Evolutionary conservation across 2,113 vertebrate genomes (phyloP).

Genomic region (Rhagologus leucostigma): DNA sequence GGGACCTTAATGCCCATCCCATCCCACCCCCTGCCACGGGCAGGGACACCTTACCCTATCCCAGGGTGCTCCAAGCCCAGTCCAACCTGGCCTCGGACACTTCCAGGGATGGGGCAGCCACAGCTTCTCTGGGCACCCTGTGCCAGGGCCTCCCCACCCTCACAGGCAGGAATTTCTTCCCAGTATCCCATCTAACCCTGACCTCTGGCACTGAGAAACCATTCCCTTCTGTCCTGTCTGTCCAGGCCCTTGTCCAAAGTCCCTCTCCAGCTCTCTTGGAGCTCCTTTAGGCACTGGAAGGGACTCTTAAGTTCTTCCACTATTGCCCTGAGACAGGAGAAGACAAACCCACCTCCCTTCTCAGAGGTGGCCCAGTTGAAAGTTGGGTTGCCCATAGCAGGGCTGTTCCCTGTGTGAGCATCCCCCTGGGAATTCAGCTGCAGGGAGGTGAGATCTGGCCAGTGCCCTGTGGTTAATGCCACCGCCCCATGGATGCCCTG

Average conservation of each 20-base stretch:
- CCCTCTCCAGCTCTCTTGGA: background rate
- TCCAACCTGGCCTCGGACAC: no score
- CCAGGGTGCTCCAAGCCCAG: accelerated
- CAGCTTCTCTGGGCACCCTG: background rate
- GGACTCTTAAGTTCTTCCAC: background rate
- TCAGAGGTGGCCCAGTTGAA: accelerated
- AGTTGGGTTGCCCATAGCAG: accelerated
- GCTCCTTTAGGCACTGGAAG: background rate
- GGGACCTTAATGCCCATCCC: background rate
- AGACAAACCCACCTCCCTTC: background rate
- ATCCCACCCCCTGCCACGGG: accelerated
- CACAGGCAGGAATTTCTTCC: background rate
- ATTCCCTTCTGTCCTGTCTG: background rate
- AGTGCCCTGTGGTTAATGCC: accelerated
- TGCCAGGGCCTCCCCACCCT: background rate
- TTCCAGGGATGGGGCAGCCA: background rate
- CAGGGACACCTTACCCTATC: accelerated
- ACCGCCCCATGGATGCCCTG: accelerated
- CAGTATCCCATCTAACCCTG: no score
- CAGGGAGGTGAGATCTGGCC: background rate
- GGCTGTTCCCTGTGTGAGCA: background rate
- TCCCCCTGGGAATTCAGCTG: accelerated
- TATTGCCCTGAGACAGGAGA: background rate
- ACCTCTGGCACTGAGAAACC: background rate
- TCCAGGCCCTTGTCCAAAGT: background rate